Base-by-base conservation (phyloP, 1,140 invertebrate species). In the Tenebrio molitor region DNA sequence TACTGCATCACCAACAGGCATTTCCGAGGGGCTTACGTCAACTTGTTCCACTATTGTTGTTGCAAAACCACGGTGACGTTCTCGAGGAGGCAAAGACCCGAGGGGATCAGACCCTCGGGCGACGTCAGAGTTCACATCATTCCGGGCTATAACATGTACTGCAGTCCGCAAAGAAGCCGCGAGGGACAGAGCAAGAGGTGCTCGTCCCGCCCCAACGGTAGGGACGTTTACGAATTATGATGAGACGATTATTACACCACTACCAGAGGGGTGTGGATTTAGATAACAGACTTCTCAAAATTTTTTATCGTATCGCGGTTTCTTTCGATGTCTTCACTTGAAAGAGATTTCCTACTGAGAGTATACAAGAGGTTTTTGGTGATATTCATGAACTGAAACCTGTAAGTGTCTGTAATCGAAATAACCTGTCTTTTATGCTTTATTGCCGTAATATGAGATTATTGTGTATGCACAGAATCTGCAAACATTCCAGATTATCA, bases 21-120 rank as follows among this genome's bases (percentile, higher is more conserved):
- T 79, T 93, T 93, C 77, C 85, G 91, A n/a, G 89, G 87, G 70
- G 91, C 92, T 1, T 95, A 92, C 79, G 85, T 90, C 15, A 91
- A 93, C 78, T 82, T 94, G 6, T 94, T 93, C 41, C 89, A 94
- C 75, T 94, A 95, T 75, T 94, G 92, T 79, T 94, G 91, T 78
- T 94, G 92, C 83, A 94, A 94, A 81, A 93, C 89, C 3, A 91
- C 90, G 2, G 88, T 94, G 4, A 89, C 90, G 16, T 89, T 91
- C 67, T 89, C 91, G 0, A 84, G 91, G 5, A 85, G 90, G 65
- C 84, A 89, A 8, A 81, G 90, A 19, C 84, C 86, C n/a, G 88
- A 88, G 16, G 84, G 84, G n/a, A 80, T 84, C 3, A 78, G 88
- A 0, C 86, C 88, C 1, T 84, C 88, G 0, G 86, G 88, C 3